A percentile compares a stretch with the other conserved stretches of the same genome.
Evolutionary conservation across 2,888 invertebrate species (phyloP).

Genomic region (Oscheius sp.): DNA sequence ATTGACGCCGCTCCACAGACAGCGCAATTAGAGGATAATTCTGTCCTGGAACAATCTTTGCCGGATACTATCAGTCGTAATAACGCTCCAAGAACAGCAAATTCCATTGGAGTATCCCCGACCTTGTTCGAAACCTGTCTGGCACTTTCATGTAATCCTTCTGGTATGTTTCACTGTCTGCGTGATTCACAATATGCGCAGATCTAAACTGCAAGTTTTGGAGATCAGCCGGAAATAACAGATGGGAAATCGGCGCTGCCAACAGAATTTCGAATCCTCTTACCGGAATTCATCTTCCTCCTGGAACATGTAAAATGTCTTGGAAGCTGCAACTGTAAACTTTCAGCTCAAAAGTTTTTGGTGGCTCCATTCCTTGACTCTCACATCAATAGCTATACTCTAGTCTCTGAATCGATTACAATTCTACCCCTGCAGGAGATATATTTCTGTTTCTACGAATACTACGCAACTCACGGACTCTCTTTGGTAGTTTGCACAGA

Average conservation of each 20-base stretch:
- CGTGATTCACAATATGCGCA: constrained; percentile 10
- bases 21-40: constrained; percentile 39
- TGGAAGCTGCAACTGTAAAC: not conserved
- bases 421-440: constrained; percentile 55
- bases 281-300: constrained; percentile 55
- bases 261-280: constrained; percentile 60
- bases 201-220: constrained; percentile 65
- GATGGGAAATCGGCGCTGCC: constrained; percentile 63
- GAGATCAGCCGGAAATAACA: constrained; percentile 61
- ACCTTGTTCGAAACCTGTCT: constrained; percentile 57
- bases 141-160: constrained; percentile 61
- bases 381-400: constrained; percentile 54
- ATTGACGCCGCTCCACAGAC: constrained; percentile 45
- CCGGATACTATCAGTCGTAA: not conserved
- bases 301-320: constrained; percentile 50
- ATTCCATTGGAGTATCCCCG: constrained; percentile 36
- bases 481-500: constrained; percentile 60
- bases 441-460: constrained; percentile 67
- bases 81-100: constrained; percentile 5
- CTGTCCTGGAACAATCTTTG: constrained; percentile 7
- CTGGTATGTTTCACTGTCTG: constrained; percentile 36
- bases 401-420: constrained; percentile 53
- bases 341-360: constrained; percentile 56
- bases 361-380: constrained; percentile 57
- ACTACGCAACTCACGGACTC: constrained; percentile 58